These are phyloP conservation scores for Steinernema scapterisci DNA, from an alignment of 2,888 invertebrate species.

Conservation along the genomic window DNA sequence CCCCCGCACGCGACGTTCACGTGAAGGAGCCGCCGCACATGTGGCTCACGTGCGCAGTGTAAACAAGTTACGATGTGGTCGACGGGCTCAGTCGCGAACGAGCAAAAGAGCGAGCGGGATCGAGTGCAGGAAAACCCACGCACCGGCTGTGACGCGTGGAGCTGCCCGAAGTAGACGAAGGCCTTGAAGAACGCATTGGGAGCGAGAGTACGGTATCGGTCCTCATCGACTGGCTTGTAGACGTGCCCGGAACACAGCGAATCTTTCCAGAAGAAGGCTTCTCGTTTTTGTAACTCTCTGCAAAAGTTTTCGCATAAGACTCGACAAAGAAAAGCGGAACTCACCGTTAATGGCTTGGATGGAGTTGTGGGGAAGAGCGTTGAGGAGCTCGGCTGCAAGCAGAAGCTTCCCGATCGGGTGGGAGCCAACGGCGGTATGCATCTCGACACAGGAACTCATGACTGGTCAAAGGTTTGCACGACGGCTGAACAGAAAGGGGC, in stretches of 20 bases:
- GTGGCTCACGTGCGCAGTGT: conserved; percentile 31
- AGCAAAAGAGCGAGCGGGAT: conserved; percentile 31
- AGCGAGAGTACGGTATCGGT: conserved; percentile 13
- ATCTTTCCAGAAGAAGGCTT: not conserved
- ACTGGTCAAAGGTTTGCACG: conserved; percentile 26
- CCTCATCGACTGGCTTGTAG: not conserved
- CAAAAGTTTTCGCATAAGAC: not conserved
- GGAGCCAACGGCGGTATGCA: not conserved
- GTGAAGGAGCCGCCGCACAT: conserved; percentile 23
- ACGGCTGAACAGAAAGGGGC: not conserved
- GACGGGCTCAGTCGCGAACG: conserved; percentile 29
- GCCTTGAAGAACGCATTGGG: not conserved
- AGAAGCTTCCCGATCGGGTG: conserved; percentile 21
- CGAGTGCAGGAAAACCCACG: conserved; percentile 32
- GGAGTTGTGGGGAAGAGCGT: conserved; percentile 6
- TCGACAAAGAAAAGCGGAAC: not conserved
- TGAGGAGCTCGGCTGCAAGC: conserved; percentile 11
- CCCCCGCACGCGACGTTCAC: conserved; percentile 24
- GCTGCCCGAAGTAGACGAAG: conserved; percentile 30
- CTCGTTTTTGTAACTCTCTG: conserved; percentile 24
- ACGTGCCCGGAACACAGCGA: not conserved
- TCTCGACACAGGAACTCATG: conserved; percentile 27
- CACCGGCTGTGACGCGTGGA: conserved; percentile 32
- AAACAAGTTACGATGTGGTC: conserved; percentile 33
- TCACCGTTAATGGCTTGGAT: conserved; percentile 22